Conservation (phyloP, 2,113 vertebrate species). For the Axis porcinus region DNA sequence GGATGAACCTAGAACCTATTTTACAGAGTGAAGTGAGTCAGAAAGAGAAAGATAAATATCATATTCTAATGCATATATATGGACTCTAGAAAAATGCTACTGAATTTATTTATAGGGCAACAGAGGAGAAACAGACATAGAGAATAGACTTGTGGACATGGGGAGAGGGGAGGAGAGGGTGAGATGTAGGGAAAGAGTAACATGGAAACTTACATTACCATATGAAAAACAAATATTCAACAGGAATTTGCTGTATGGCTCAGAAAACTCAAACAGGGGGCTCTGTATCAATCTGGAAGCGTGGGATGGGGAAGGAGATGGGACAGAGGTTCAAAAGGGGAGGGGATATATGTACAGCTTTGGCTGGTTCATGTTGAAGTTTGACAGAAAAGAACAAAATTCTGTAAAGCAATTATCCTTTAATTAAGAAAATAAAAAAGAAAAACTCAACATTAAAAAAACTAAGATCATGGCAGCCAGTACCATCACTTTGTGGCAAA, state of each 20-base stretch:
- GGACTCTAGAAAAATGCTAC: background rate
- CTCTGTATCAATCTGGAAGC: background rate
- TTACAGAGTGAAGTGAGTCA: background rate
- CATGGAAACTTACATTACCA: background rate
- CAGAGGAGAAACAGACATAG: background rate
- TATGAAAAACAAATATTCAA: background rate
- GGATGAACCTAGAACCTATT: background rate
- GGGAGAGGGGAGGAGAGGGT: background rate
- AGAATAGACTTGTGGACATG: background rate
- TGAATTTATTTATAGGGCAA: background rate
- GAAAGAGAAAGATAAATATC: background rate
- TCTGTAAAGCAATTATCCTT: background rate
- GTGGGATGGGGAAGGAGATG: background rate
- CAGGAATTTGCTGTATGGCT: background rate
- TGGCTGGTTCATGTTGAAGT: background rate
- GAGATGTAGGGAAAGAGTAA: background rate
- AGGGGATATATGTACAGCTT: background rate
- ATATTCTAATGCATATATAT: rapidly evolving
- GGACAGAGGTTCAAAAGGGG: background rate
- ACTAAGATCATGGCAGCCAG: background rate
- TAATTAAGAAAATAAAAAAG: background rate
- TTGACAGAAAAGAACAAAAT: background rate
- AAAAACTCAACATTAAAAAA: background rate
- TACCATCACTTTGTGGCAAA: background rate
- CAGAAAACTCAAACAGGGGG: background rate